phyloP scores from a whole-genome alignment of 2,797 vertebrate genomes.

The Centroberyx gerrardi region DNA sequence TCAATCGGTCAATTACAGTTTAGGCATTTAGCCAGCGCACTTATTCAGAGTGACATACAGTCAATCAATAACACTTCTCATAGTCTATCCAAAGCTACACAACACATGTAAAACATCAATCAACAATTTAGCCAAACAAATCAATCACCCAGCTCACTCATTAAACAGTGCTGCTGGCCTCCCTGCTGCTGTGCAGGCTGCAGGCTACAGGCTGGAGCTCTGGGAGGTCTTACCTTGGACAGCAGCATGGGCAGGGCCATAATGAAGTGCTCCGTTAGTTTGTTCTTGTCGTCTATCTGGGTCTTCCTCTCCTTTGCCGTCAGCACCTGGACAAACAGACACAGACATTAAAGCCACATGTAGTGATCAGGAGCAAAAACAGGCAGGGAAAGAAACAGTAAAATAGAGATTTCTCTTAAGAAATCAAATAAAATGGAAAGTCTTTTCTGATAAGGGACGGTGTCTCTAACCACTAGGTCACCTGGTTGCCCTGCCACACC shows the following conservation, averaged over 20 bases:
- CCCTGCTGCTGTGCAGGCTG: background rate
- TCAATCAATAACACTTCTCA: slow-evolving; percentile 41
- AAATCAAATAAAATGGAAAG: too few relatives aligned
- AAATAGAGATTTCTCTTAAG: too few relatives aligned
- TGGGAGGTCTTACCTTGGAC: slow-evolving; percentile 90
- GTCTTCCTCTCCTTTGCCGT: slow-evolving; percentile 99
- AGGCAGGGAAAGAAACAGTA: background rate
- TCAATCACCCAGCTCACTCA: slow-evolving; percentile 24
- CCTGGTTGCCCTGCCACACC: too few relatives aligned
- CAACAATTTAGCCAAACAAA: slow-evolving; percentile 48
- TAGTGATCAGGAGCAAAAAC: too few relatives aligned
- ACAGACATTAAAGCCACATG: background rate
- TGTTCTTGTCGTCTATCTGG: slow-evolving; percentile 98
- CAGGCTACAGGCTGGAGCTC: slow-evolving; percentile 15
- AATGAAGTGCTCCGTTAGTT: slow-evolving; percentile 99
- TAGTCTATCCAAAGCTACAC: slow-evolving; percentile 4
- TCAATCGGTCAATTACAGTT: slow-evolving; percentile 27
- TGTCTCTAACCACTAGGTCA: too few relatives aligned
- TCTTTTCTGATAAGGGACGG: too few relatives aligned
- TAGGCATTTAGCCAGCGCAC: slow-evolving; percentile 19
- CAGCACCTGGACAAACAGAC: slow-evolving; percentile 88
- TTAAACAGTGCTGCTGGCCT: slow-evolving; percentile 31
- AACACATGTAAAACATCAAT: slow-evolving; percentile 26
- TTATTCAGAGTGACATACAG: slow-evolving; percentile 10
- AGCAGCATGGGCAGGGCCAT: slow-evolving; percentile 98